Conservation (phyloP, 2,888 invertebrate species). For the Spodoptera littoralis region DNA sequence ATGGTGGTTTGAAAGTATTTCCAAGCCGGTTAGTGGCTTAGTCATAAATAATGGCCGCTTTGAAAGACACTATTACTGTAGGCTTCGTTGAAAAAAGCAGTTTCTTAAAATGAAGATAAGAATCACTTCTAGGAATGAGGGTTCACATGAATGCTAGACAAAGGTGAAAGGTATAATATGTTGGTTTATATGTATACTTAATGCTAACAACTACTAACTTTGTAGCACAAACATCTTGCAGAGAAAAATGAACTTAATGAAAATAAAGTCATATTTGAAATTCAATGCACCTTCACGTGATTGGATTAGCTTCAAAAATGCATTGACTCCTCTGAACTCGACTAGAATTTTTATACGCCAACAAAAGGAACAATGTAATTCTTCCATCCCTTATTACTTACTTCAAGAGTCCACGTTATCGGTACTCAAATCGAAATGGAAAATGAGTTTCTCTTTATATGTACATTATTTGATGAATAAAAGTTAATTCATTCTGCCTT, state of each 20-base stretch:
- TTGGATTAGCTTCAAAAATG: slow-evolving; percentile 1
- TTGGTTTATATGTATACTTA: too few species aligned
- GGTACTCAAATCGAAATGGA: slow-evolving; percentile 24
- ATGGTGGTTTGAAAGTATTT: background rate
- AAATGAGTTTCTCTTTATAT: slow-evolving; percentile 33
- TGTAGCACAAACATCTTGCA: too few species aligned
- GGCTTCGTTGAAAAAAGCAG: too few species aligned
- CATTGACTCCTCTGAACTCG: background rate
- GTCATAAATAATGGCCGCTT: too few species aligned
- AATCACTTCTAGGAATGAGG: too few species aligned
- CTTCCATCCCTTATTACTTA: background rate
- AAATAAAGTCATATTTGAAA: background rate
- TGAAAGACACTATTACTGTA: too few species aligned
- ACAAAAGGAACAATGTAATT: background rate
- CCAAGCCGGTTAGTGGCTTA: too few species aligned
- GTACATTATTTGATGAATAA: slow-evolving; percentile 8
- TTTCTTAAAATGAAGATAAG: too few species aligned
- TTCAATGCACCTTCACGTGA: background rate
- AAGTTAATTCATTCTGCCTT: too few species aligned
- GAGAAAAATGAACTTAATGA: background rate
- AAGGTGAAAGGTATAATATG: too few species aligned
- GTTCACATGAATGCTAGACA: too few species aligned
- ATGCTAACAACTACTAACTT: too few species aligned
- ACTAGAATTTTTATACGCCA: background rate
- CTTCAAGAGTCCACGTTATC: slow-evolving; percentile 2